phyloP scores from a whole-genome alignment of 2,113 vertebrate genomes.

The Ciconia boyciana region DNA sequence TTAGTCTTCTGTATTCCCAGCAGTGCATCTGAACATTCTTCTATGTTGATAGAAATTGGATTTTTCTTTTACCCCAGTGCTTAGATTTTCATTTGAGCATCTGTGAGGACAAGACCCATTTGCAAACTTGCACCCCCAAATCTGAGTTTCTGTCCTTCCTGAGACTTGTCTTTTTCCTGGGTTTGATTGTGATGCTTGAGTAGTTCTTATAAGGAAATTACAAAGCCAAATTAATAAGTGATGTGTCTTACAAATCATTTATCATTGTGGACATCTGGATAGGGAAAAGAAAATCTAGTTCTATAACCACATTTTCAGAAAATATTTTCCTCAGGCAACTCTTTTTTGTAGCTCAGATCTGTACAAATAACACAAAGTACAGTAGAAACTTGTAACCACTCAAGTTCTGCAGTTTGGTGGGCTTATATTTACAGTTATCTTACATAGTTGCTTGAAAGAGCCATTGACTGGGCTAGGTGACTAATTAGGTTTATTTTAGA shows the following conservation, averaged over 20 bases:
- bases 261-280: background rate
- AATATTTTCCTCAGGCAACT: background rate
- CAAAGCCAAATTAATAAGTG: background rate
- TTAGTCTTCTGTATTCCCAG: background rate
- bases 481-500: constrained; percentile 20
- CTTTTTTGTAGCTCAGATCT: background rate
- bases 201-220: background rate
- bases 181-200: background rate
- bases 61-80: background rate
- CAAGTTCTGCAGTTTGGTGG: background rate
- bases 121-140: background rate
- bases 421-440: background rate
- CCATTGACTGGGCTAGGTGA: background rate
- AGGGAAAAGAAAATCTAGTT: constrained; percentile 1
- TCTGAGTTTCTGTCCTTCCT: background rate
- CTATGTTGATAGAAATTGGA: background rate
- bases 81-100: background rate
- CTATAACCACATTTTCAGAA: background rate
- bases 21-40: background rate
- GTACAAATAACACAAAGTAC: background rate
- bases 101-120: background rate
- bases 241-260: background rate
- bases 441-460: background rate
- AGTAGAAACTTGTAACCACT: background rate
- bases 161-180: background rate